A percentile compares a stretch with the other conserved stretches of the same genome.
These are phyloP conservation scores for Mechanitis mazaeus DNA, from an alignment of 2,888 invertebrate species.

Conservation along the genomic window DNA sequence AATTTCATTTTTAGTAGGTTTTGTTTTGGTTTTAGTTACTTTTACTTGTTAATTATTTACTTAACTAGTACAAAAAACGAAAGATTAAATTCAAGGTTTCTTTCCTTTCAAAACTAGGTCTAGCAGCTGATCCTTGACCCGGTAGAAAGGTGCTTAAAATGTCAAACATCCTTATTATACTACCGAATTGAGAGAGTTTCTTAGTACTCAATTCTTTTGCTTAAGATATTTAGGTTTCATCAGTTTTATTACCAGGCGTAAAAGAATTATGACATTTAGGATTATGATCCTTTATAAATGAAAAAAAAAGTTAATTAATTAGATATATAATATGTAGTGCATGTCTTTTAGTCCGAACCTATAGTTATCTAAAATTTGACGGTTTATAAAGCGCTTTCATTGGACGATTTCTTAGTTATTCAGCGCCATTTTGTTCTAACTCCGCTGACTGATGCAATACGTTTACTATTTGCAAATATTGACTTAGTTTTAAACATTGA, in stretches of 20 bases:
- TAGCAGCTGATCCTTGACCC: conserved; percentile 29
- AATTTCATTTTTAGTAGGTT: too few relatives aligned
- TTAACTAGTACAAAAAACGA: not conserved
- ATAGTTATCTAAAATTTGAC: conserved; percentile 38
- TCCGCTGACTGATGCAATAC: conserved; percentile 68
- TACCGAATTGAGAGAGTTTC: not conserved
- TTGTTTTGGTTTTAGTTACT: too few relatives aligned
- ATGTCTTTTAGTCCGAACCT: too few relatives aligned
- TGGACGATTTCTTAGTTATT: conserved; percentile 36
- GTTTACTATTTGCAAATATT: conserved; percentile 40
- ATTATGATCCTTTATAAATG: too few relatives aligned
- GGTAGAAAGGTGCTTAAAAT: conserved; percentile 15
- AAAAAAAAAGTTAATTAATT: too few relatives aligned
- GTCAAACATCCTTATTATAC: conserved; percentile 16
- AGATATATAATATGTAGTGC: too few relatives aligned
- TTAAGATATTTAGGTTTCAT: too few relatives aligned
- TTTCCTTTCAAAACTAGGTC: conserved; percentile 10
- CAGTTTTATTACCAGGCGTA: too few relatives aligned
- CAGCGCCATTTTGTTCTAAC: conserved; percentile 71
- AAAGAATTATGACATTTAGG: too few relatives aligned
- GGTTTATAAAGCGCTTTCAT: conserved; percentile 69
- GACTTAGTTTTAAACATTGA: conserved; percentile 18
- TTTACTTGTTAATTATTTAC: too few relatives aligned
- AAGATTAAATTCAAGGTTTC: conserved; percentile 14
- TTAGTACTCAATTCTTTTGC: too few relatives aligned